These are phyloP conservation scores for Sander vitreus DNA, from an alignment of 2,113 vertebrate genomes.

Conservation along the genomic window DNA sequence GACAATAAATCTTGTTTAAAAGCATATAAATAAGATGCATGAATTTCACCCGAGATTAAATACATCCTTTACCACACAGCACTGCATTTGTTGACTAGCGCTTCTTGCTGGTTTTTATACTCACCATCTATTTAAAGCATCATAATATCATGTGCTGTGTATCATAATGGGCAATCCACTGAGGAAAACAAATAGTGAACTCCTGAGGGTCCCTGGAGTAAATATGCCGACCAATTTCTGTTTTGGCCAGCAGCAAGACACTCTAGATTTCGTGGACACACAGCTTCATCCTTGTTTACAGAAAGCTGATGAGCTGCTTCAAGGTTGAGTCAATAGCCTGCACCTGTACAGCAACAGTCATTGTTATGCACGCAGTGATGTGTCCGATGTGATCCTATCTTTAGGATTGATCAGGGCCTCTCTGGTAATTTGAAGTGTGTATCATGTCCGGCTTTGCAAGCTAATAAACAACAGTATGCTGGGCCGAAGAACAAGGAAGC, in stretches of 20 bases:
- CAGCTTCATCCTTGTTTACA: slow-evolving; percentile 20
- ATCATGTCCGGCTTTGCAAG: slow-evolving; percentile 26
- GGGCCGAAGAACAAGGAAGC: neutral
- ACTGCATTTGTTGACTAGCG: slow-evolving; percentile 39
- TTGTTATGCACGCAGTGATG: slow-evolving; percentile 40
- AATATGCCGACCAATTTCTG: slow-evolving; percentile 37
- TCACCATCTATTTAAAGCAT: slow-evolving; percentile 43
- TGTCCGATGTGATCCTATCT: slow-evolving; percentile 35
- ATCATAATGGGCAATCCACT: slow-evolving; percentile 30
- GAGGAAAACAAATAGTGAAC: slow-evolving; percentile 28
- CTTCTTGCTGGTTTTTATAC: slow-evolving; percentile 56
- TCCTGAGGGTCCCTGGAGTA: slow-evolving; percentile 9
- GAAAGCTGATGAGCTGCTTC: slow-evolving; percentile 21
- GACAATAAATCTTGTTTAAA: slow-evolving; percentile 57
- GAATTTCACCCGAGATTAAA: slow-evolving; percentile 70
- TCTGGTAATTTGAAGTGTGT: slow-evolving; percentile 28
- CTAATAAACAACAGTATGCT: slow-evolving; percentile 17
- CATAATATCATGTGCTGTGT: slow-evolving; percentile 27
- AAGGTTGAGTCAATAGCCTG: slow-evolving; percentile 40
- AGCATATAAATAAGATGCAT: slow-evolving; percentile 61
- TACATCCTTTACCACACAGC: slow-evolving; percentile 47
- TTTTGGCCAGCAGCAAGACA: slow-evolving; percentile 29
- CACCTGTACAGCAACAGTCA: slow-evolving; percentile 5
- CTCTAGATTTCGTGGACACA: slow-evolving; percentile 8
- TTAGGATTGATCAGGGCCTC: slow-evolving; percentile 34